phyloP scores from a whole-genome alignment of 2,888 invertebrate genomes.

The Heteromurus nitidus region DNA sequence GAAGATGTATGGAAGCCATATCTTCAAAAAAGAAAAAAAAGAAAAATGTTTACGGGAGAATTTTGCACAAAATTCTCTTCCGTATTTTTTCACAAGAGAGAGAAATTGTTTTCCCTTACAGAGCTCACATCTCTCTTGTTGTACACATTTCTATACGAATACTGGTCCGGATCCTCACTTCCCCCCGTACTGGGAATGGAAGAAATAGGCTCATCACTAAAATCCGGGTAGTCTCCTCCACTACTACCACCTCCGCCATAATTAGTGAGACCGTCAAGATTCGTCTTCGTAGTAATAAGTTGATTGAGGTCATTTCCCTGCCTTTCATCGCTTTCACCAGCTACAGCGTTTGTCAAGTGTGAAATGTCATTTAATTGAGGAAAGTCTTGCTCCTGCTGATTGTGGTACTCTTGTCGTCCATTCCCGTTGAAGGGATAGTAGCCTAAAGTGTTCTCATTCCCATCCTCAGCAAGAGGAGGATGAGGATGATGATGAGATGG shows the following conservation, averaged over 20 bases:
- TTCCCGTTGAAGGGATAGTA: too few relatives aligned
- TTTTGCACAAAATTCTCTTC: background rate
- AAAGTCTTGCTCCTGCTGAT: constrained; percentile 10
- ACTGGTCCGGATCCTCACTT: constrained; percentile 33
- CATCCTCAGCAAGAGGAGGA: background rate
- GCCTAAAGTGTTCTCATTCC: background rate
- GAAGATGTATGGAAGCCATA: background rate
- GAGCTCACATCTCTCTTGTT: constrained; percentile 29
- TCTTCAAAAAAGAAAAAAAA: background rate
- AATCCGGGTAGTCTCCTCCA: constrained; percentile 50
- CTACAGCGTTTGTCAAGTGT: background rate
- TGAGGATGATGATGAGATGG: too few relatives aligned
- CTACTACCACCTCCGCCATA: background rate
- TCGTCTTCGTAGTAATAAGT: background rate
- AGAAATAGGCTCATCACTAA: constrained; percentile 46
- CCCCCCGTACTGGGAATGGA: background rate
- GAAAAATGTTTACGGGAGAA: too few relatives aligned
- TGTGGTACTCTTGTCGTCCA: background rate
- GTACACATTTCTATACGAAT: constrained; percentile 37
- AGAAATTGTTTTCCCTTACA: constrained; percentile 37
- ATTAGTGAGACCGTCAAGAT: constrained; percentile 28
- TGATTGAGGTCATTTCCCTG: background rate
- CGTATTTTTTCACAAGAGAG: background rate
- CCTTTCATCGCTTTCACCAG: constrained; percentile 10
- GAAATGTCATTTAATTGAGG: constrained; percentile 18